Conservation (phyloP, 2,888 invertebrate genomes). For the Chloroclysta siterata region DNA sequence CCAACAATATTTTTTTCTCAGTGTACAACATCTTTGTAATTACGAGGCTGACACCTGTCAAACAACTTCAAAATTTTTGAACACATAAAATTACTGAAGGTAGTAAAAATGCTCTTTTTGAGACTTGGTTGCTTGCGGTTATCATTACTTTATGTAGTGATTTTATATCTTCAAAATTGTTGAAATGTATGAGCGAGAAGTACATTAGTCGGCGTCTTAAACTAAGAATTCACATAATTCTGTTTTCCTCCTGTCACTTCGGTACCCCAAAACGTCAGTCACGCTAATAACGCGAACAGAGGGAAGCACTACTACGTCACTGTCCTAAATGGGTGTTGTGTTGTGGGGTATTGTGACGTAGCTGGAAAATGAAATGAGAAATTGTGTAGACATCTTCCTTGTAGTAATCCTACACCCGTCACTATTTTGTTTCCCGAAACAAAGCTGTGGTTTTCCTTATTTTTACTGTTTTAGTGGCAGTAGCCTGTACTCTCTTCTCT, state of each 20-base stretch:
- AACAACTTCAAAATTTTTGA: too few relatives aligned
- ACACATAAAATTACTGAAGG: too few relatives aligned
- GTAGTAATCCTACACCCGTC: constrained; percentile 19
- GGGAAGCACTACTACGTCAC: constrained; percentile 27
- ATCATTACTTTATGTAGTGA: too few relatives aligned
- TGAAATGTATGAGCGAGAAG: too few relatives aligned
- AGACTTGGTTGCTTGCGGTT: too few relatives aligned
- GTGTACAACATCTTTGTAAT: too few relatives aligned
- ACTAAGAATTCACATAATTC: background rate
- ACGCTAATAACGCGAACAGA: constrained; percentile 28
- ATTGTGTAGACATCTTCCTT: constrained; percentile 28
- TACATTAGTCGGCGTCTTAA: too few relatives aligned
- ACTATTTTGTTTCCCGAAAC: constrained; percentile 8
- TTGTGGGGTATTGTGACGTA: constrained; percentile 26
- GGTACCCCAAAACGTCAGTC: constrained; percentile 25
- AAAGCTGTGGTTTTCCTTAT: background rate
- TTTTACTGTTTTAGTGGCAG: background rate
- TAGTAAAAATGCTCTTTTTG: too few relatives aligned
- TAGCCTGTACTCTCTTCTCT: too few relatives aligned
- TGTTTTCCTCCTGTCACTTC: background rate
- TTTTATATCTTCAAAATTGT: too few relatives aligned
- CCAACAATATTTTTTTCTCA: too few relatives aligned
- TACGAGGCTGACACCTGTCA: too few relatives aligned
- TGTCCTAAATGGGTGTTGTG: constrained; percentile 22
- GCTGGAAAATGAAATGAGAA: constrained; percentile 30